These are phyloP conservation scores for Eilema depressum DNA, from an alignment of 2,888 invertebrate genomes.

Conservation along the genomic window DNA sequence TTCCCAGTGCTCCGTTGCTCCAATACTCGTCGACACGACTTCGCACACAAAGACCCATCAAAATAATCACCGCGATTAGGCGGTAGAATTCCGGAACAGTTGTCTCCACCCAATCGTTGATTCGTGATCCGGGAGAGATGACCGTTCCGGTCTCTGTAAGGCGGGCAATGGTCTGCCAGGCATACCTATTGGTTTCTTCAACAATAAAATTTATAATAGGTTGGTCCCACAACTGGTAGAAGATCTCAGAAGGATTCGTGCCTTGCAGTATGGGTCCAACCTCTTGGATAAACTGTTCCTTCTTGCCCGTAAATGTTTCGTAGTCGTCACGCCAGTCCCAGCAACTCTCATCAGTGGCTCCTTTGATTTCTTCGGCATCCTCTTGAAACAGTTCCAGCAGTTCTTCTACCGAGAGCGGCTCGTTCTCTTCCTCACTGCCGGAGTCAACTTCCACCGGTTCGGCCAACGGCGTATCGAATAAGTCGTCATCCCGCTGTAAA, in stretches of 20 bases:
- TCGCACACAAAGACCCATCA: neutral
- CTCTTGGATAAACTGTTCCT: neutral
- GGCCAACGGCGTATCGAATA: neutral
- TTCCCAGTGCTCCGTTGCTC: neutral
- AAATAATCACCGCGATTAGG: neutral
- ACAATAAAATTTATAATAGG: neutral
- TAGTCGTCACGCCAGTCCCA: slow-evolving; percentile 10
- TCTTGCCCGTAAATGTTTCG: neutral
- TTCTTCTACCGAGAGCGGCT: neutral
- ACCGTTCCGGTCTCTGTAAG: neutral
- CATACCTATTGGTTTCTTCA: neutral
- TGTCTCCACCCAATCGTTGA: neutral
- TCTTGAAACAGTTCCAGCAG: neutral
- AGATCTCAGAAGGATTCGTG: slow-evolving; percentile 7
- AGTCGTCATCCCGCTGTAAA: neutral
- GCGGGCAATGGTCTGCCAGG: neutral
- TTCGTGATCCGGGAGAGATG: neutral
- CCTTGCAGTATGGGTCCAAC: slow-evolving; percentile 13
- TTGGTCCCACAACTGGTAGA: slow-evolving; percentile 7
- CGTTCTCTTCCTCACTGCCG: slow-evolving; percentile 6
- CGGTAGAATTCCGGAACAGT: neutral
- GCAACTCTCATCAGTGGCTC: neutral
- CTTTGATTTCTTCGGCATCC: neutral
- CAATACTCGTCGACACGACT: neutral
- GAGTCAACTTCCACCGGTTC: slow-evolving; percentile 9